A percentile compares a stretch with the other conserved stretches of the same genome.
Evolutionary conservation across 1,140 invertebrate genomes (phyloP).

Genomic region (Pinna nobilis): DNA sequence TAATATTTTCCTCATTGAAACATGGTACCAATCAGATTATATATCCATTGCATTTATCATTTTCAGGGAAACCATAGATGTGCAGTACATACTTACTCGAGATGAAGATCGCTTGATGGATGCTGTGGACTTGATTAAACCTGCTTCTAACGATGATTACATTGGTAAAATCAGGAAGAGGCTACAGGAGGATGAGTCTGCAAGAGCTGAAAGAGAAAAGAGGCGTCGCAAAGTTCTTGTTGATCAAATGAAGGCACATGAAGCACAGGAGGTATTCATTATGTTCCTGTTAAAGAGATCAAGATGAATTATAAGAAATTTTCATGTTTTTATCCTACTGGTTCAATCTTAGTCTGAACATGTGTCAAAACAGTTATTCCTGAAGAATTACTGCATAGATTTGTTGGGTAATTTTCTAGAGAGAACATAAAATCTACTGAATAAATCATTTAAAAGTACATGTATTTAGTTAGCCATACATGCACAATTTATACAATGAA

Average conservation of each 20-base stretch:
- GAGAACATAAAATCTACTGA: too few species aligned
- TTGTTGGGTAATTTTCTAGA: too few species aligned
- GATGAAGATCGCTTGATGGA: constrained; percentile 57
- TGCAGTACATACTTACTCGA: constrained; percentile 56
- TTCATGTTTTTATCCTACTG: too few species aligned
- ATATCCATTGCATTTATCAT: neutral
- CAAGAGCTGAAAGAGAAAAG: constrained; percentile 72
- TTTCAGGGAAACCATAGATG: constrained; percentile 58
- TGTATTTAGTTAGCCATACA: too few species aligned
- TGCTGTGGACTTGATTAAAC: constrained; percentile 59
- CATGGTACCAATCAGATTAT: neutral
- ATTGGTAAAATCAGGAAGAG: constrained; percentile 72
- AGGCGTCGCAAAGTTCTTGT: constrained; percentile 74
- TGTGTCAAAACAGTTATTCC: too few species aligned
- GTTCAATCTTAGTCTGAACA: too few species aligned
- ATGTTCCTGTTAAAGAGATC: too few species aligned
- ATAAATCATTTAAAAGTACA: too few species aligned
- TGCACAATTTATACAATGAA: neutral
- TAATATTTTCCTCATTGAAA: constrained; percentile 8
- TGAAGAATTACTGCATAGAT: too few species aligned
- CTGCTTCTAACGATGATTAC: constrained; percentile 72
- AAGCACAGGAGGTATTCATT: constrained; percentile 67
- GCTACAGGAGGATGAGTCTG: constrained; percentile 71
- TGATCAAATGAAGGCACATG: constrained; percentile 72
- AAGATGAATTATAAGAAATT: too few species aligned